Percentiles rank a stretch among this genome's conserved stretches.
These are phyloP conservation scores for Podarcis muralis DNA, from an alignment of 2,113 vertebrate genomes.

Conservation along the genomic window DNA sequence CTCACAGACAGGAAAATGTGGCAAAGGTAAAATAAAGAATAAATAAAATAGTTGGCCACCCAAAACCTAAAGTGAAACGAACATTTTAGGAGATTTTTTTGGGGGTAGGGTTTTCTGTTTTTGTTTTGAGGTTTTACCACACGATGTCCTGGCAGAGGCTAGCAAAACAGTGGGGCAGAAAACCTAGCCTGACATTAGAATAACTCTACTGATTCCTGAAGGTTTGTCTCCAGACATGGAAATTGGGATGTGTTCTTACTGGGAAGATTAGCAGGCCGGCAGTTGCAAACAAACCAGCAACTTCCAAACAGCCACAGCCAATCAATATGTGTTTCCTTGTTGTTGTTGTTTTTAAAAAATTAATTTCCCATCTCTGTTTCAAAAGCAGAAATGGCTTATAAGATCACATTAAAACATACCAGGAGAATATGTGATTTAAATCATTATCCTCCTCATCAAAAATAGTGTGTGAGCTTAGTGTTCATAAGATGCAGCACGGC, in stretches of 20 bases:
- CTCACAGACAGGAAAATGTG: slow-evolving; percentile 10
- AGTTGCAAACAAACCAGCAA: neutral
- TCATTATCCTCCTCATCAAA: no score
- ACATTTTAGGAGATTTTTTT: neutral
- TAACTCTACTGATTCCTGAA: neutral
- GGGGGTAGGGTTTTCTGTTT: neutral
- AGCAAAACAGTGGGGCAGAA: neutral
- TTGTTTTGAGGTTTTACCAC: slow-evolving; percentile 22
- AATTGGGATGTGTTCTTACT: neutral
- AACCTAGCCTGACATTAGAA: neutral
- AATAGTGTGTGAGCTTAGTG: no score
- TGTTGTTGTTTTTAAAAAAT: neutral
- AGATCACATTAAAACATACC: no score
- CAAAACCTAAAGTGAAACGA: slow-evolving; percentile 20
- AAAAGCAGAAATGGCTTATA: no score
- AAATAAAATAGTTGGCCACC: slow-evolving; percentile 9
- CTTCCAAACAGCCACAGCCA: neutral
- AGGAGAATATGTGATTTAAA: no score
- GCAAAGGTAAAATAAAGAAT: slow-evolving; percentile 17
- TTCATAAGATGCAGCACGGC: no score
- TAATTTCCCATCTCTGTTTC: neutral
- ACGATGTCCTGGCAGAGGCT: slow-evolving; percentile 15
- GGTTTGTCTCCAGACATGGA: neutral
- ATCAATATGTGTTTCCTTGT: neutral
- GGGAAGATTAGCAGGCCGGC: neutral